Evolutionary conservation across 2,113 vertebrate genomes (phyloP).

Genomic region (Toxotes jaculatrix): DNA sequence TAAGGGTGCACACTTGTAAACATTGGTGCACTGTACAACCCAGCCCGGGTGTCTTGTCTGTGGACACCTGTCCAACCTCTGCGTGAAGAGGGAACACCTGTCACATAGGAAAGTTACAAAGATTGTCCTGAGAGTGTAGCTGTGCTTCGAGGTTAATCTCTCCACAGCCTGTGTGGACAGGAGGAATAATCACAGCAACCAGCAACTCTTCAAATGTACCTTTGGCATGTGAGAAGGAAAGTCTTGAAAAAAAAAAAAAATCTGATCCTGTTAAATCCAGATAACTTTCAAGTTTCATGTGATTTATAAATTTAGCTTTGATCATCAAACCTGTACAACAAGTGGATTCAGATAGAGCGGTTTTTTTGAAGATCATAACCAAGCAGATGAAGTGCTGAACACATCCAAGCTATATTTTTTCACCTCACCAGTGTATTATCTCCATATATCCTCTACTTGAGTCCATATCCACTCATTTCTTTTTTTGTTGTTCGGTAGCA

Average conservation of each 20-base stretch:
- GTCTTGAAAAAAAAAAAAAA: background rate
- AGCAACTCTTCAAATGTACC: background rate
- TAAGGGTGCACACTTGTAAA: too few relatives aligned
- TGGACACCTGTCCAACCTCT: background rate
- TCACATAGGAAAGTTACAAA: background rate
- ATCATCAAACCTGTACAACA: background rate
- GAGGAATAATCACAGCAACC: background rate
- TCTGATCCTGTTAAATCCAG: background rate
- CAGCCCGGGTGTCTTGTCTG: background rate
- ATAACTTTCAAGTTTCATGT: background rate
- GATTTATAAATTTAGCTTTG: background rate
- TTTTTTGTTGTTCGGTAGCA: constrained; percentile 17
- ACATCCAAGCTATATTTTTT: background rate
- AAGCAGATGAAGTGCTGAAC: background rate
- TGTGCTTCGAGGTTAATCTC: background rate
- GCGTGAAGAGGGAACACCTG: background rate
- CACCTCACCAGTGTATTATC: background rate
- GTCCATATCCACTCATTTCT: background rate
- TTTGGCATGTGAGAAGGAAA: background rate
- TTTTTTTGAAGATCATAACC: background rate
- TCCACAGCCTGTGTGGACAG: background rate
- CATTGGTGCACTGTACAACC: background rate
- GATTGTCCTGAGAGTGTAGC: background rate
- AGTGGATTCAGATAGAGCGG: background rate
- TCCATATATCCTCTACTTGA: constrained; percentile 16